Evolutionary conservation across 2,797 vertebrate species (phyloP), one percentile per base, ranked within the genome.

Genomic region (Remorina albescens): DNA sequence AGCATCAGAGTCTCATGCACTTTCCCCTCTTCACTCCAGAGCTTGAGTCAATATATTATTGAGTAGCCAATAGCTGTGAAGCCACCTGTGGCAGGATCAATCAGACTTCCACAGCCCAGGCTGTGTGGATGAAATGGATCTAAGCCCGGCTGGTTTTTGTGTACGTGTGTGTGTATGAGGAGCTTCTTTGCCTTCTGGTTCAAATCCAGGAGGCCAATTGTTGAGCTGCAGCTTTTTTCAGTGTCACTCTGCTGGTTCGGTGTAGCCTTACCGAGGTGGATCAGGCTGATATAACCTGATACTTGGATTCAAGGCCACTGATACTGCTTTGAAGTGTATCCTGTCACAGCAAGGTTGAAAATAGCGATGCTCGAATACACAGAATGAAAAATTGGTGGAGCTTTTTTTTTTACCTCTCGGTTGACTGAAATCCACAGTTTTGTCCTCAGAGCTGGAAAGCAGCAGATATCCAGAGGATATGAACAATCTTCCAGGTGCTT

Each of bases 41-140:
- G 57, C 71, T 70, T 8, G 62, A 83, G 9, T 76, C n/a, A 25
- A 80, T 93, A 70, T 90, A 94, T 95, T 90, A 93, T 94, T 94
- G 85, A 94, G 65, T 2, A 82, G 73, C 65, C 18, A 41, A 79
- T 83, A 78, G 74, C 76, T 68, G 80, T 65, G 79, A 86, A 76
- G 86, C 50, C 73, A 85, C 80, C 82, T 80, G 83, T 86, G 75
- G 69, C 82, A 6, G 57, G 63, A 85, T 80, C 71, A 67, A 78
- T 61, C 65, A 13, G 77, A 36, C 74, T 58, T 79, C 67, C 54
- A 6, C 47, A 1, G 50, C 73, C 65, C 57, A 32, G 70, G 36
- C 11, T 53, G 23, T 36, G 64, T 66, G 50, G 75, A 58, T 67
- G 36, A 76, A 77, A 72, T 51, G 46, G 64, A 78, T 64, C 79